Evolutionary conservation across 2,797 vertebrate genomes (phyloP).

Genomic region (Crax fasciolata): DNA sequence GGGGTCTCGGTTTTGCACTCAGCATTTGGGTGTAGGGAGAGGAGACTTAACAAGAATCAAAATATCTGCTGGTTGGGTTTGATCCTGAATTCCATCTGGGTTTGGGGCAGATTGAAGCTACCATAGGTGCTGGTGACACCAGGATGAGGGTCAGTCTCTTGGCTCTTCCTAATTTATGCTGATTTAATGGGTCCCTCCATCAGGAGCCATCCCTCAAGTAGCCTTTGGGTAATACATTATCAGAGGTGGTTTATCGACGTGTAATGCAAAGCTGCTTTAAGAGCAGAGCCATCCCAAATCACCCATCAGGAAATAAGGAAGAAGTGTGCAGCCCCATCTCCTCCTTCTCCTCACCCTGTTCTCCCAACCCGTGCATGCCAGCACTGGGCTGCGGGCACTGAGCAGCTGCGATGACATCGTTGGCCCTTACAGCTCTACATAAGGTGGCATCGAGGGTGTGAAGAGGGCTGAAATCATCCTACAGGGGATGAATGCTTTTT

Average conservation of each 20-base stretch:
- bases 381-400: accelerated
- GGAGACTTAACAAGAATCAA: background rate
- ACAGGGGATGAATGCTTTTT: background rate
- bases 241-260: background rate
- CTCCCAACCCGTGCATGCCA: background rate
- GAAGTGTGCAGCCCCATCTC: too few relatives aligned
- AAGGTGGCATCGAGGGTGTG: background rate
- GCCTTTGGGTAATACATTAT: background rate
- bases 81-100: background rate
- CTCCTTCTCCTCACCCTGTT: background rate
- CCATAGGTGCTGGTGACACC: background rate
- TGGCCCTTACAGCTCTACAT: background rate
- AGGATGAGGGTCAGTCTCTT: background rate
- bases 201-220: background rate
- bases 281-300: background rate
- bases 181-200: background rate
- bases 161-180: background rate
- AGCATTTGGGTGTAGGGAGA: background rate
- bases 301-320: background rate
- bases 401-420: background rate
- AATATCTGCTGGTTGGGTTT: background rate
- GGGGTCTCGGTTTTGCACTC: background rate
- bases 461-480: background rate
- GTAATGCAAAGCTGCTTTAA: background rate
- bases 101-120: background rate